Evolutionary conservation across 2,888 invertebrate genomes (phyloP).

Genomic region (Luperina testacea): DNA sequence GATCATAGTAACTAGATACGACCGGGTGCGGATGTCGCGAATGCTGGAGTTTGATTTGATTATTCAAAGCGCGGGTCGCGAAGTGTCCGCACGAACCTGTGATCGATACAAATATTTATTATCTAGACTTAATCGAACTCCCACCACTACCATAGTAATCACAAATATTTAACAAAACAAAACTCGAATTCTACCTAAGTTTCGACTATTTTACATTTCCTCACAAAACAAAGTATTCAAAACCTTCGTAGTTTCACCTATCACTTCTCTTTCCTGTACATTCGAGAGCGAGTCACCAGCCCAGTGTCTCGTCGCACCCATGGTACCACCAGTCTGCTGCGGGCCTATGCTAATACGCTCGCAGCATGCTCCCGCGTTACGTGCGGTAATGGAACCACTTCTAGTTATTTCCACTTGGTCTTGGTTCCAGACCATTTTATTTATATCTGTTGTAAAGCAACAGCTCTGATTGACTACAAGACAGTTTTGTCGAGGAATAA

Average conservation of each 20-base stretch:
- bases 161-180: background rate
- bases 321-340: conserved; percentile 57
- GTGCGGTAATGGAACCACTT: conserved; percentile 82
- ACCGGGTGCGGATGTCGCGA: conserved; percentile 35
- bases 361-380: conserved; percentile 82
- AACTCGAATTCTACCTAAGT: background rate
- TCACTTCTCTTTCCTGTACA: background rate
- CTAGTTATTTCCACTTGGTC: conserved; percentile 79
- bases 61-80: conserved; percentile 54
- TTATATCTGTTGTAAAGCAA: conserved; percentile 46
- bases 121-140: conserved; percentile 65
- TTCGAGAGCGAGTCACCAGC: conserved; percentile 10
- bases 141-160: conserved; percentile 61
- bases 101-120: conserved; percentile 74
- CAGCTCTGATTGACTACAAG: conserved; percentile 23
- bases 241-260: background rate
- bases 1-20: conserved; percentile 37
- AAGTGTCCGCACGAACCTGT: conserved; percentile 72
- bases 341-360: conserved; percentile 78
- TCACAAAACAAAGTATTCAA: background rate
- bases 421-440: conserved; percentile 80
- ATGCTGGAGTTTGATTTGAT: conserved; percentile 43
- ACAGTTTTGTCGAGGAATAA: conserved; percentile 16
- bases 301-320: background rate
- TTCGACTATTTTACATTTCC: background rate